Percentiles rank a stretch among this genome's conserved stretches.
Evolutionary conservation across 2,888 invertebrate species (phyloP).

Genomic region (Yponomeuta sedellus): DNA sequence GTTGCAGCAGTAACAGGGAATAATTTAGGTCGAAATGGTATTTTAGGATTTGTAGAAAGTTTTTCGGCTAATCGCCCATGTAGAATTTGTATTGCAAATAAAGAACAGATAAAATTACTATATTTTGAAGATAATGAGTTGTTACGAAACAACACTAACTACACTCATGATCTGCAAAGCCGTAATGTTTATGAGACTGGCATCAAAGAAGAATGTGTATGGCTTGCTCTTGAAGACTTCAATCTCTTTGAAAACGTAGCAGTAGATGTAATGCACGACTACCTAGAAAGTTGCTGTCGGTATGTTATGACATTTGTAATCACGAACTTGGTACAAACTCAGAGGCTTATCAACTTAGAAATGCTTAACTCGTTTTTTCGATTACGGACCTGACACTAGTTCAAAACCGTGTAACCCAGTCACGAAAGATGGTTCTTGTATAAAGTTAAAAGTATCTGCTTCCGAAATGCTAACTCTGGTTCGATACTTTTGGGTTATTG

Average conservation of each 20-base stretch:
- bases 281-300: slow-evolving; percentile 16
- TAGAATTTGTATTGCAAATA: slow-evolving; percentile 23
- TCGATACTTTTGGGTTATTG: slow-evolving; percentile 24
- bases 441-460: slow-evolving; percentile 12
- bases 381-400: slow-evolving; percentile 14
- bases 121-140: background rate
- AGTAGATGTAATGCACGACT: slow-evolving; percentile 19
- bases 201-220: slow-evolving; percentile 22
- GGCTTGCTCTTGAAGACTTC: slow-evolving; percentile 18
- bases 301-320: slow-evolving; percentile 20
- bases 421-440: background rate
- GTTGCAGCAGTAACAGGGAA: slow-evolving; percentile 21
- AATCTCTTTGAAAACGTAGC: slow-evolving; percentile 20
- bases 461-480: slow-evolving; percentile 23
- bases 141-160: background rate
- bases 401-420: slow-evolving; percentile 4
- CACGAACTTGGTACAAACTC: background rate
- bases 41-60: slow-evolving; percentile 22
- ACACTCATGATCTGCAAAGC: slow-evolving; percentile 2
- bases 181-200: slow-evolving; percentile 16
- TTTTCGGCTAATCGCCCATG: slow-evolving; percentile 20
- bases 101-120: slow-evolving; percentile 13
- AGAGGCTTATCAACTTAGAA: slow-evolving; percentile 14
- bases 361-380: slow-evolving; percentile 6
- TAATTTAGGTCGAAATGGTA: slow-evolving; percentile 19